Base-by-base conservation (phyloP, 2,797 vertebrate species). In the Gobio occitaniae region DNA sequence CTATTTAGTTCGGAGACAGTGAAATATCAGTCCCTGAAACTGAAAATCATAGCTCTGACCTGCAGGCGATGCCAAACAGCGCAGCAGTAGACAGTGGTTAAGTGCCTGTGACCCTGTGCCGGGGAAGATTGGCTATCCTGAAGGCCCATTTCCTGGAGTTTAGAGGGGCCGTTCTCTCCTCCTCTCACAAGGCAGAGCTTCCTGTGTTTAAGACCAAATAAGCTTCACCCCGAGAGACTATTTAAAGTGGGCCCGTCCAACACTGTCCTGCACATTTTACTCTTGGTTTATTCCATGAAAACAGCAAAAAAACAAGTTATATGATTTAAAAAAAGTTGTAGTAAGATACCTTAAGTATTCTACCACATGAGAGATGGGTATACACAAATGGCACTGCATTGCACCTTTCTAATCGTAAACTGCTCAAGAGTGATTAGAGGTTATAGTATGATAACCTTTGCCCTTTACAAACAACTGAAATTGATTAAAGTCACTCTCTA, bases 91-190 rank as follows among this genome's bases (percentile, higher is more conserved):
- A 91, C 78, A 68, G 36, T 47, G 41, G 78, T 70, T 80, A 74
- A 90, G 83, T 75, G 76, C 68, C 82, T 84, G 59, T 78, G 88
- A 90, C 90, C 90, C 89, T 81, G 77, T 79, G 96, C 93, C 95
- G 95, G 94, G 95, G 95, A 96, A 95, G 93, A 96, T 95, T 96
- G 96, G 95, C 94, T 95, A 96, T 98, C 97, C 97, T 97, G 96
- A 94, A 96, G 94, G 92, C 95, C 96, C 94, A 95, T 97, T 98
- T 99, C 97, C 97, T 97, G 90, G 78, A 96, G 96, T 97, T 97
- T 96, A 96, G 97, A 97, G 96, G 96, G 95, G 92, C 94, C 94
- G 96, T 97, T 48, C 63, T 65, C 38, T 9, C 95, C 97, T 98
- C 97, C 97, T 97, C 96, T 93, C 95, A 93, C 94, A 93, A 94